A percentile compares a stretch with the other conserved stretches of the same genome.
phyloP scores from a whole-genome alignment of 2,888 invertebrate species.

The Pedicia rivosa region DNA sequence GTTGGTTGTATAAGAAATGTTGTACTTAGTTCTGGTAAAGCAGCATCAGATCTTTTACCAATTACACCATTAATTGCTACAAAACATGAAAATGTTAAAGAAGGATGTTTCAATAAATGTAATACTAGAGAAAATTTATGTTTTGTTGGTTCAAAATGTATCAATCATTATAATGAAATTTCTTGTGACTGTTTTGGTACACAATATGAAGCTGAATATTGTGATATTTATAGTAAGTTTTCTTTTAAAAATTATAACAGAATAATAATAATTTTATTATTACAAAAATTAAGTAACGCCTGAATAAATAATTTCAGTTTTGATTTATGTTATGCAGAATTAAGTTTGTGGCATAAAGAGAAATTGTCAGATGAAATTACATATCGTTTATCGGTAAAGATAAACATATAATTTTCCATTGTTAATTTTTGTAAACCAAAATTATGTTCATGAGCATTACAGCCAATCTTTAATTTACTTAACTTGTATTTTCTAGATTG shows the following conservation, averaged over 20 bases:
- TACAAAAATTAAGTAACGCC: no score
- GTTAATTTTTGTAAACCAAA: not conserved
- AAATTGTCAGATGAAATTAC: no score
- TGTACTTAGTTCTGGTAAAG: conserved; percentile 70
- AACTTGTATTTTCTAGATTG: no score
- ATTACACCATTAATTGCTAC: conserved; percentile 73
- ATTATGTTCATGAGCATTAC: no score
- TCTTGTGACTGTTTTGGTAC: conserved; percentile 91
- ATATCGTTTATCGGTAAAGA: no score
- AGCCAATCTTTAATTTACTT: no score
- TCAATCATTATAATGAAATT: conserved; percentile 79
- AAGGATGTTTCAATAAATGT: conserved; percentile 77
- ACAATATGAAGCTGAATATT: conserved; percentile 78
- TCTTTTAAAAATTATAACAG: no score
- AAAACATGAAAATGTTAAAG: conserved; percentile 77
- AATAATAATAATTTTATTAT: no score
- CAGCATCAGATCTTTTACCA: conserved; percentile 64
- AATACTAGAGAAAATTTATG: conserved; percentile 68
- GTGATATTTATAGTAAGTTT: conserved; percentile 76
- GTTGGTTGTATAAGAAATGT: conserved; percentile 84
- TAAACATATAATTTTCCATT: not conserved
- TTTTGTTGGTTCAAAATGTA: conserved; percentile 73
- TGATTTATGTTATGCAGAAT: no score
- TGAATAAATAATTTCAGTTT: no score
- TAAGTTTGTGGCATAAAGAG: no score